These are phyloP conservation scores for Folsomia candida DNA, from an alignment of 2,888 invertebrate genomes.

Conservation along the genomic window DNA sequence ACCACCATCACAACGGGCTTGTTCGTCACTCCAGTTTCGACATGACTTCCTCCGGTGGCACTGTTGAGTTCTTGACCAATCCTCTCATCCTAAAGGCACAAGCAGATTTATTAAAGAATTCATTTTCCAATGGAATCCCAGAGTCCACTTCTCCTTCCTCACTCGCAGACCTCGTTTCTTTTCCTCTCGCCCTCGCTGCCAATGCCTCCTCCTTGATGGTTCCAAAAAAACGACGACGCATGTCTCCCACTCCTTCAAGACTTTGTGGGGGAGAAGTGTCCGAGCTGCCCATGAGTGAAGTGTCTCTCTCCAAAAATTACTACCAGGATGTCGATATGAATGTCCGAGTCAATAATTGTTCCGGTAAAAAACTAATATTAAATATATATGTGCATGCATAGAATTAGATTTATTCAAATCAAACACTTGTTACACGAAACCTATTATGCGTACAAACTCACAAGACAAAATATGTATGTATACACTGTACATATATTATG, in stretches of 20 bases:
- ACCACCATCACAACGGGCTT: constrained; percentile 22
- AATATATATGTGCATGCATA: no score
- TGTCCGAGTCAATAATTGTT: constrained; percentile 46
- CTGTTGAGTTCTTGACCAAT: constrained; percentile 14
- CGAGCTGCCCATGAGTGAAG: constrained; percentile 40
- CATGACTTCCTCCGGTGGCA: constrained; percentile 30
- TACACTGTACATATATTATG: no score
- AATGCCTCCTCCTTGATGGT: constrained; percentile 35
- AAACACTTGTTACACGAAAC: no score
- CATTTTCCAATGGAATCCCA: not conserved
- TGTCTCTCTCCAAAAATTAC: constrained; percentile 27
- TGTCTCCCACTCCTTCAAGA: constrained; percentile 45
- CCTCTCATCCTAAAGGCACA: constrained; percentile 9
- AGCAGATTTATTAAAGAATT: constrained; percentile 6
- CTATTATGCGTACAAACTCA: no score
- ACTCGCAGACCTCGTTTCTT: not conserved
- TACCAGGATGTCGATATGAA: constrained; percentile 49
- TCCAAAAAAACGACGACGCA: constrained; percentile 46
- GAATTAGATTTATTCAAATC: no score
- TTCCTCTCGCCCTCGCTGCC: not conserved
- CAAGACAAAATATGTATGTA: no score
- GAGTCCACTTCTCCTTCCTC: constrained; percentile 13
- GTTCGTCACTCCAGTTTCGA: constrained; percentile 25
- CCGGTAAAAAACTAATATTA: constrained; percentile 48
- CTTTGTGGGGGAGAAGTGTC: constrained; percentile 48